phyloP scores from a whole-genome alignment of 2,113 vertebrate genomes.

The Petrocephalus microphthalmus region DNA sequence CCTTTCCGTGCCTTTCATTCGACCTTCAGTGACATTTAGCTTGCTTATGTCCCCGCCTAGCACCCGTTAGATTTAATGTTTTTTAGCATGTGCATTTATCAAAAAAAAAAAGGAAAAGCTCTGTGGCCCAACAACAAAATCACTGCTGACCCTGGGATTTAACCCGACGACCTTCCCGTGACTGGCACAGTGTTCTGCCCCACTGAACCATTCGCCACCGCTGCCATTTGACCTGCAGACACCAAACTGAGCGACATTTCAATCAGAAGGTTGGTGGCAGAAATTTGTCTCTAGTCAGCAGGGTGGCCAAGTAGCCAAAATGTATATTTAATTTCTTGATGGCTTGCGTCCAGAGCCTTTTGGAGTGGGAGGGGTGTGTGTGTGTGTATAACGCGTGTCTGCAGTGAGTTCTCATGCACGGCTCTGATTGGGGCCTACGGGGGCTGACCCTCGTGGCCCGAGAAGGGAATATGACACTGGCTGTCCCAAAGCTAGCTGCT shows the following conservation, averaged over 20 bases:
- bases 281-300: too few species aligned
- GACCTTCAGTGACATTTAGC: neutral
- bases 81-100: neutral
- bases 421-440: neutral
- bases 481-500: too few species aligned
- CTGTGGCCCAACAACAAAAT: neutral
- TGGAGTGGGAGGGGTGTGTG: too few species aligned
- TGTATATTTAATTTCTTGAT: too few species aligned
- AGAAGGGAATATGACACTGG: neutral
- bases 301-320: too few species aligned
- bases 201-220: neutral
- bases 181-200: neutral
- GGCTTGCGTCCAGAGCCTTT: too few species aligned
- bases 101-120: neutral
- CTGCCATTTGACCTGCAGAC: neutral
- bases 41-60: neutral
- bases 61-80: neutral
- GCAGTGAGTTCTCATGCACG: neutral
- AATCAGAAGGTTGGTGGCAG: neutral
- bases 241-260: neutral
- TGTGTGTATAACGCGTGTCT: neutral
- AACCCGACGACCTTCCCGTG: neutral
- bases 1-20: neutral
- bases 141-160: neutral
- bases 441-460: neutral